These are phyloP conservation scores for Fulica atra DNA, from an alignment of 2,113 vertebrate species.

Conservation along the genomic window DNA sequence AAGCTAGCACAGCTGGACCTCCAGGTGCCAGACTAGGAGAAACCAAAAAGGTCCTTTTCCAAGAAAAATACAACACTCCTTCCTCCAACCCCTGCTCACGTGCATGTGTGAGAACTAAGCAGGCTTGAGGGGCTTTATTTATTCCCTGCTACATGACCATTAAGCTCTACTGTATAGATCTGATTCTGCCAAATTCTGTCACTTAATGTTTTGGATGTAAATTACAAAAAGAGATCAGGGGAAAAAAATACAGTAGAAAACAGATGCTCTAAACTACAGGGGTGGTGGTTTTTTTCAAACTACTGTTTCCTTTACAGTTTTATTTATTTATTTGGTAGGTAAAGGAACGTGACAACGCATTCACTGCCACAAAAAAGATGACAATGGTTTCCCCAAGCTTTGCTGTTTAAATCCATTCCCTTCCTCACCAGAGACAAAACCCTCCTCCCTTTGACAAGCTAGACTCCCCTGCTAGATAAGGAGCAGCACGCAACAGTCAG, in stretches of 20 bases:
- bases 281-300: neutral
- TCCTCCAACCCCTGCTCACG: conserved; percentile 17
- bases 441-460: neutral
- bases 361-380: neutral
- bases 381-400: neutral
- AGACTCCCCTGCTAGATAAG: neutral
- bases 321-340: neutral
- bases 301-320: neutral
- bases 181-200: conserved; percentile 40
- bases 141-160: conserved; percentile 38
- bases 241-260: conserved; percentile 37
- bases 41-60: conserved; percentile 24
- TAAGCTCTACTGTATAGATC: conserved; percentile 20
- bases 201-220: conserved; percentile 19
- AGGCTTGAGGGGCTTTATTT: conserved; percentile 50
- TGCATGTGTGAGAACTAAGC: conserved; percentile 31
- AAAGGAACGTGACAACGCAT: neutral
- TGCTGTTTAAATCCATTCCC: neutral
- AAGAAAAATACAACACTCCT: conserved; percentile 57
- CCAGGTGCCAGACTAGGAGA: conserved; percentile 62
- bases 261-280: conserved; percentile 11
- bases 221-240: conserved; percentile 9
- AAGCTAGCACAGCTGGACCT: conserved; percentile 64
- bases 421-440: neutral
- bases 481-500: neutral